phyloP scores from a whole-genome alignment of 2,888 invertebrate species.

The Eristalis arbustorum region DNA sequence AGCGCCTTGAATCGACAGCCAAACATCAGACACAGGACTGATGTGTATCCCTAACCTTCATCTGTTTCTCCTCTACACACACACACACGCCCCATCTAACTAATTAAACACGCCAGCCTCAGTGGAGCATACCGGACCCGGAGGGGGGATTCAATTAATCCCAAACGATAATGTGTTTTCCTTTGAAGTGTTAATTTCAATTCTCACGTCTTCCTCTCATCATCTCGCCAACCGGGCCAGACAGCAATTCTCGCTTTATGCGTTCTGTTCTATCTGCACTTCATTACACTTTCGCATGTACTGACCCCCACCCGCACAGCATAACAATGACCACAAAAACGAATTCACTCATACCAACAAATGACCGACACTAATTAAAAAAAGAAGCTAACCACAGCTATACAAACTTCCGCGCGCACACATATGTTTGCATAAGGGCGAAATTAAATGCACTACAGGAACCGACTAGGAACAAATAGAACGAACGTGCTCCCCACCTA shows the following conservation, averaged over 20 bases:
- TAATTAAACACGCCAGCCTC: no score
- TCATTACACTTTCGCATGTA: slow-evolving; percentile 36
- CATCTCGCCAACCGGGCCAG: not conserved
- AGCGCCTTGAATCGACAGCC: no score
- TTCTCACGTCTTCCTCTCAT: slow-evolving; percentile 38
- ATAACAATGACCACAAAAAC: not conserved
- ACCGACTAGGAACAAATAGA: not conserved
- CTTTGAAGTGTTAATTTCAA: slow-evolving; percentile 58
- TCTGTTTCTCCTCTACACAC: no score
- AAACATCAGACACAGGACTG: no score
- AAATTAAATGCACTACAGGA: slow-evolving; percentile 47
- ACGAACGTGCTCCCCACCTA: not conserved
- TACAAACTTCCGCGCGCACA: not conserved
- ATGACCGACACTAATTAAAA: slow-evolving; percentile 28
- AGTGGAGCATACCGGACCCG: no score
- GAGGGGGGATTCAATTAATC: slow-evolving; percentile 38
- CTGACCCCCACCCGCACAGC: not conserved
- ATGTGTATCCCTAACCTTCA: no score
- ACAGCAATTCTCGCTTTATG: not conserved
- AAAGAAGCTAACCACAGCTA: slow-evolving; percentile 15
- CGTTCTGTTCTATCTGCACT: slow-evolving; percentile 36
- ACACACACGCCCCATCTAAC: slow-evolving; percentile 4
- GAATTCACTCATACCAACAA: not conserved
- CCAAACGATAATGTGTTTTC: slow-evolving; percentile 23
- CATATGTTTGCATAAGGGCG: slow-evolving; percentile 13